phyloP scores from a whole-genome alignment of 2,797 vertebrate genomes.

The Phrynocephalus vlangalii region DNA sequence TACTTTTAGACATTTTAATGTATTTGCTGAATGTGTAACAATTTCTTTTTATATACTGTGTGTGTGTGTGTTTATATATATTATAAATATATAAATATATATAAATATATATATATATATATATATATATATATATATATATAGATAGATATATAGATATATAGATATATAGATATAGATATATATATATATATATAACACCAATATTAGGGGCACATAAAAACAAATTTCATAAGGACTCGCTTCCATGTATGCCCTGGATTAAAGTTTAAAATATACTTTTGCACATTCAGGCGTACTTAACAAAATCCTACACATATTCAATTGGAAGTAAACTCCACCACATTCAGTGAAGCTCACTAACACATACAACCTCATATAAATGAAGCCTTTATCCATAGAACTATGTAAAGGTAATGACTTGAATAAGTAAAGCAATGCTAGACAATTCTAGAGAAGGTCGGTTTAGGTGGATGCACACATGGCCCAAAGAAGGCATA shows the following conservation, averaged over 20 bases:
- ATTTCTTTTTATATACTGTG: neutral
- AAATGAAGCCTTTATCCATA: neutral
- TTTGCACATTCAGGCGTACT: neutral
- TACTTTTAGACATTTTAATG: neutral
- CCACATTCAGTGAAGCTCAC: neutral
- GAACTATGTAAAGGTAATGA: neutral
- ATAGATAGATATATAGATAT: too few relatives aligned
- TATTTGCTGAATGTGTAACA: neutral
- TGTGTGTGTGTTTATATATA: neutral
- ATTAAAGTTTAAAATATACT: neutral
- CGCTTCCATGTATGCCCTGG: neutral
- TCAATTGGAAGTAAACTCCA: neutral
- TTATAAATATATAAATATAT: neutral
- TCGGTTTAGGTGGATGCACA: slow-evolving; percentile 33
- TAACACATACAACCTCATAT: neutral
- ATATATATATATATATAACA: too few relatives aligned
- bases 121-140: too few relatives aligned
- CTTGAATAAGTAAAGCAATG: neutral
- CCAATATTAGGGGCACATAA: neutral
- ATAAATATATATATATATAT: too few relatives aligned
- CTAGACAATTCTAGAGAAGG: slow-evolving; percentile 25
- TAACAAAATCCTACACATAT: neutral
- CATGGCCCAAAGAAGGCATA: slow-evolving; percentile 45
- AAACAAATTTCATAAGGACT: neutral
- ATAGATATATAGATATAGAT: neutral